Conservation (phyloP, 2,113 vertebrate species). For the Phocoena phocoena region DNA sequence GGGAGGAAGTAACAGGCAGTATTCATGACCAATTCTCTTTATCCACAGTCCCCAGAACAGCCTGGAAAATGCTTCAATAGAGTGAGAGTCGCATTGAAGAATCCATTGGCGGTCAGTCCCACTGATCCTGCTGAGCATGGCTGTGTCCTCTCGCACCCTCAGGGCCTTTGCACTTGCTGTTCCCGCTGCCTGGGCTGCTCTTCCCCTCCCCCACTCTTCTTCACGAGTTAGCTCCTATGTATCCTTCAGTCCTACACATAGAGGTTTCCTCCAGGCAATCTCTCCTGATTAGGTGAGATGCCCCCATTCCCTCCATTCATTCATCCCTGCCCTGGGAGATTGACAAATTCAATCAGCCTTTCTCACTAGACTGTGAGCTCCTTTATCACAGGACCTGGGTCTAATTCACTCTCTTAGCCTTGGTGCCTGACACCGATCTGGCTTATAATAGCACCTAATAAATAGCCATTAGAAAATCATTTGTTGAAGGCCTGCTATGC, state of each 20-base stretch:
- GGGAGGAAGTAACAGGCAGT: not conserved
- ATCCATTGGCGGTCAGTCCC: rapidly evolving
- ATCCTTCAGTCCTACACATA: not conserved
- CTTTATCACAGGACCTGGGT: not conserved
- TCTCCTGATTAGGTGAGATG: not conserved
- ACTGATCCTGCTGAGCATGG: not conserved
- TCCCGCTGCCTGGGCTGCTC: not conserved
- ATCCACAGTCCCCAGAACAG: too few relatives aligned
- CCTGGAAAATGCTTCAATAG: not conserved
- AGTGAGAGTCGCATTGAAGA: not conserved
- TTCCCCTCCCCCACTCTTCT: too few relatives aligned
- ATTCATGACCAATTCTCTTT: too few relatives aligned
- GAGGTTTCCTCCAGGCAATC: not conserved
- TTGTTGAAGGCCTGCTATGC: not conserved
- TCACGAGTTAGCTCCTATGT: rapidly evolving
- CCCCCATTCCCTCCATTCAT: not conserved
- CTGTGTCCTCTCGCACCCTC: not conserved
- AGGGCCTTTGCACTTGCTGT: not conserved
- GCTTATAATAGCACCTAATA: not conserved
- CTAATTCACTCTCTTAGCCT: too few relatives aligned
- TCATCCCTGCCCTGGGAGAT: not conserved
- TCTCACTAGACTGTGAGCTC: not conserved
- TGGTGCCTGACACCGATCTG: too few relatives aligned
- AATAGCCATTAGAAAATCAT: not conserved
- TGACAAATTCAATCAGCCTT: not conserved